These are phyloP conservation scores for Pteronura brasiliensis DNA, from an alignment of 2,113 vertebrate species.

Conservation along the genomic window DNA sequence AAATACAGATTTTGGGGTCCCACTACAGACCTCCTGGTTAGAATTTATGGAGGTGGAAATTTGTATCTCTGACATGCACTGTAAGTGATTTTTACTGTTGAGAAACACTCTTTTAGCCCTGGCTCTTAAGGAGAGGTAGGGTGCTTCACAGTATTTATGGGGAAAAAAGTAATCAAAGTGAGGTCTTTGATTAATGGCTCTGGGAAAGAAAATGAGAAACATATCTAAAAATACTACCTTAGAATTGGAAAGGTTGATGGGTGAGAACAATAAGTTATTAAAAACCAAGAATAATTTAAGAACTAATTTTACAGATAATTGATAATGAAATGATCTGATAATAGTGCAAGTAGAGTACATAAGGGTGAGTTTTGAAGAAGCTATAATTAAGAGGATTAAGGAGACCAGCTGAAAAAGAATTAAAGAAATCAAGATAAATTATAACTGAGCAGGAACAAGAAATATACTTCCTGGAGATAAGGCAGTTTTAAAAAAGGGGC, in stretches of 20 bases:
- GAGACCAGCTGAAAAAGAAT: slow-evolving; percentile 69
- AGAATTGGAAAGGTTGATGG: slow-evolving; percentile 70
- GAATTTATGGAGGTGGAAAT: background rate
- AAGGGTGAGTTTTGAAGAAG: slow-evolving; percentile 62
- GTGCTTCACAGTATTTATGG: background rate
- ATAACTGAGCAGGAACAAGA: slow-evolving; percentile 49
- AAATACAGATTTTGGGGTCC: background rate
- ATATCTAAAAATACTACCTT: slow-evolving; percentile 75
- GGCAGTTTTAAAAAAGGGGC: slow-evolving; percentile 1
- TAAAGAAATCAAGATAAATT: slow-evolving; percentile 71
- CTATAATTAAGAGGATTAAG: slow-evolving; percentile 73
- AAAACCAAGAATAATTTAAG: slow-evolving; percentile 74
- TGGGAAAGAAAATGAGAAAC: slow-evolving; percentile 51
- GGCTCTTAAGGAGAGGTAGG: background rate
- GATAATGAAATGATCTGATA: slow-evolving; percentile 78
- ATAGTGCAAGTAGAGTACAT: slow-evolving; percentile 55
- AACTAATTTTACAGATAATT: slow-evolving; percentile 78
- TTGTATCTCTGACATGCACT: background rate
- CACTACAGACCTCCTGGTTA: background rate
- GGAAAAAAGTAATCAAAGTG: slow-evolving; percentile 17
- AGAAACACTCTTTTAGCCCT: background rate
- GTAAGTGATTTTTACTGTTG: background rate
- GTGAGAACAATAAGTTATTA: slow-evolving; percentile 76
- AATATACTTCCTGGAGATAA: slow-evolving; percentile 48
- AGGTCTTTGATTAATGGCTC: slow-evolving; percentile 65